phyloP scores from a whole-genome alignment of 1,140 invertebrate species.

The Bombus consobrinus region DNA sequence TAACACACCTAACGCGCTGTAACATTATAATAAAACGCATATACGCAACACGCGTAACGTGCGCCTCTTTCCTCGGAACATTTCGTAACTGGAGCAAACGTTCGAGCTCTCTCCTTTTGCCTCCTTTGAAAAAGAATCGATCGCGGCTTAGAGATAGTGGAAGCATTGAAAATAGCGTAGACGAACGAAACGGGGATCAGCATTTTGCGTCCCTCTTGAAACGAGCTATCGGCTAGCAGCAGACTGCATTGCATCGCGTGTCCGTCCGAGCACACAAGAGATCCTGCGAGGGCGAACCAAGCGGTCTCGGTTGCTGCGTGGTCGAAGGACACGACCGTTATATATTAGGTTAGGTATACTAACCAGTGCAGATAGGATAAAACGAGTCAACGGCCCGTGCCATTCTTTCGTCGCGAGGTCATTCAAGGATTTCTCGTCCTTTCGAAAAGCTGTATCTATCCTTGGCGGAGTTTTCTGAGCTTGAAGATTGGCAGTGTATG shows the following conservation, averaged over 20 bases:
- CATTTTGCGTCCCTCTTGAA: conserved; percentile 37
- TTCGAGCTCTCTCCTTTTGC: conserved; percentile 17
- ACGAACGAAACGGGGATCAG: conserved; percentile 3
- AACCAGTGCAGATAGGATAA: conserved; percentile 61
- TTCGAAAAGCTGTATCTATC: background rate
- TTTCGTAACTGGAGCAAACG: conserved; percentile 46
- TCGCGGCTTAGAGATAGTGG: conserved; percentile 23
- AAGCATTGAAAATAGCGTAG: conserved; percentile 24
- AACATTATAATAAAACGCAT: conserved; percentile 50
- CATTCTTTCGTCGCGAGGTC: conserved; percentile 23
- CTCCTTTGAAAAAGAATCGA: conserved; percentile 18
- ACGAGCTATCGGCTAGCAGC: conserved; percentile 38
- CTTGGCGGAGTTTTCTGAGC: background rate
- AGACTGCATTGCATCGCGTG: conserved; percentile 61
- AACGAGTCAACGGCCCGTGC: conserved; percentile 54
- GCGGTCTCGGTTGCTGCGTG: conserved; percentile 56
- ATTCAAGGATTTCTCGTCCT: background rate
- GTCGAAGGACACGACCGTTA: conserved; percentile 67
- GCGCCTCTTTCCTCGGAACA: conserved; percentile 47
- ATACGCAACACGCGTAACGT: conserved; percentile 44
- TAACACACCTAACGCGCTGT: conserved; percentile 50
- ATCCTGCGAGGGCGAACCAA: conserved; percentile 55
- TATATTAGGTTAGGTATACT: conserved; percentile 57
- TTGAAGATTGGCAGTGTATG: background rate
- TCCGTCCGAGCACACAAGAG: conserved; percentile 35